A percentile compares a stretch with the other conserved stretches of the same genome.
Conservation (phyloP, 2,797 vertebrate genomes). For the Xiphophorus birchmanni region DNA sequence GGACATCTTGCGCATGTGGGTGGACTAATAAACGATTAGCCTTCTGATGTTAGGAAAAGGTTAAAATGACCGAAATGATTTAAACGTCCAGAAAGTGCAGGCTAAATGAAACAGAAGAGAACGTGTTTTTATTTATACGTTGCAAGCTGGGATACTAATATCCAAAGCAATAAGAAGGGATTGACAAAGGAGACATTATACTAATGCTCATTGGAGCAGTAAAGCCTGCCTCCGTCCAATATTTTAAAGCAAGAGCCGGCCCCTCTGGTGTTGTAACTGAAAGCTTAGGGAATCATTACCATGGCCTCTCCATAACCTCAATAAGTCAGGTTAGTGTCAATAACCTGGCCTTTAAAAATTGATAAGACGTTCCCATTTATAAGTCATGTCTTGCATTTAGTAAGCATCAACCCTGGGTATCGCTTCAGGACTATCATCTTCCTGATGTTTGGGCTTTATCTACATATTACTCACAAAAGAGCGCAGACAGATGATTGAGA, state of each 20-base stretch:
- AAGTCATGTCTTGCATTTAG: conserved; percentile 56
- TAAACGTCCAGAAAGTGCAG: neutral
- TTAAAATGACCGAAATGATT: neutral
- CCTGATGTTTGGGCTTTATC: conserved; percentile 44
- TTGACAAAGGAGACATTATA: conserved; percentile 57
- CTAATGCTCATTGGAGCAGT: conserved; percentile 53
- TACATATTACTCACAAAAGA: conserved; percentile 43
- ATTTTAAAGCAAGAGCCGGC: conserved; percentile 49
- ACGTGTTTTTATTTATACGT: neutral
- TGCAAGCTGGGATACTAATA: conserved; percentile 20
- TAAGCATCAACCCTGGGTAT: conserved; percentile 47
- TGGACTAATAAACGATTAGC: neutral
- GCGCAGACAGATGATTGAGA: conserved; percentile 39
- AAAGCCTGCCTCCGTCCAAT: conserved; percentile 37
- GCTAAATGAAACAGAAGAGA: neutral
- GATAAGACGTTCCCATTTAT: conserved; percentile 71
- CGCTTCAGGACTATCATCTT: conserved; percentile 45
- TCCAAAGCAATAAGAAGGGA: conserved; percentile 30
- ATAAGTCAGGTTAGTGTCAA: conserved; percentile 80
- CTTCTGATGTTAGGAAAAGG: neutral
- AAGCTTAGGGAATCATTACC: conserved; percentile 74
- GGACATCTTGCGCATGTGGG: no score
- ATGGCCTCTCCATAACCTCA: conserved; percentile 76
- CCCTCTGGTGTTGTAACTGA: conserved; percentile 53
- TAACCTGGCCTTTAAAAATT: conserved; percentile 82